phyloP scores from a whole-genome alignment of 2,797 vertebrate species.

The Rousettus madagascariensis region DNA sequence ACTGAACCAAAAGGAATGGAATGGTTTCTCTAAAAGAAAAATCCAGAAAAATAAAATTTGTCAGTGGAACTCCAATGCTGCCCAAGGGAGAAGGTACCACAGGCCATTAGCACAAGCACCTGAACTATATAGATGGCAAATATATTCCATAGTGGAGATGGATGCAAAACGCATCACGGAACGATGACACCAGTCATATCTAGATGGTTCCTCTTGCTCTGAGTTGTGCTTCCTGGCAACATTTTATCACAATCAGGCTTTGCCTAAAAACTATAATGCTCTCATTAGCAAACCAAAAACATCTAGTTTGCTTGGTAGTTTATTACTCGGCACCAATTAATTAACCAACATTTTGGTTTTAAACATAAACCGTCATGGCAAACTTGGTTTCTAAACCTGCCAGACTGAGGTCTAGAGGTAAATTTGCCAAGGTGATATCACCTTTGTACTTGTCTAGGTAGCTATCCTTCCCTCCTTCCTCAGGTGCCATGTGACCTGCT shows the following conservation, averaged over 20 bases:
- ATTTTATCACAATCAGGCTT: slow-evolving; percentile 3
- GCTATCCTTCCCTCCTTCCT: not conserved
- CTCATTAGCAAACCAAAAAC: slow-evolving; percentile 25
- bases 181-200: not conserved
- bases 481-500: not conserved
- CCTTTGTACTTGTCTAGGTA: accelerated
- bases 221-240: not conserved
- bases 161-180: accelerated
- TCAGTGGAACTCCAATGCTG: not conserved
- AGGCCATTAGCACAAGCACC: not conserved
- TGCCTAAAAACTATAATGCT: not conserved
- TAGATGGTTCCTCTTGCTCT: not conserved
- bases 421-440: not conserved
- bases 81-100: not conserved
- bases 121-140: not conserved
- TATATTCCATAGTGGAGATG: not conserved
- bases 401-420: not conserved
- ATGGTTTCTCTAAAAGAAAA: slow-evolving; percentile 18
- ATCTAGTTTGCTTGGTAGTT: slow-evolving; percentile 24
- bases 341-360: slow-evolving; percentile 1
- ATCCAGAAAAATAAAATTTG: not conserved
- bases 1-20: not conserved
- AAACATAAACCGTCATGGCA: not conserved
- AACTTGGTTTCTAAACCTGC: not conserved
- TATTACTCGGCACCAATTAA: slow-evolving; percentile 39